Evolutionary conservation across 2,797 vertebrate species (phyloP).

Genomic region (Tolypeutes matacus): DNA sequence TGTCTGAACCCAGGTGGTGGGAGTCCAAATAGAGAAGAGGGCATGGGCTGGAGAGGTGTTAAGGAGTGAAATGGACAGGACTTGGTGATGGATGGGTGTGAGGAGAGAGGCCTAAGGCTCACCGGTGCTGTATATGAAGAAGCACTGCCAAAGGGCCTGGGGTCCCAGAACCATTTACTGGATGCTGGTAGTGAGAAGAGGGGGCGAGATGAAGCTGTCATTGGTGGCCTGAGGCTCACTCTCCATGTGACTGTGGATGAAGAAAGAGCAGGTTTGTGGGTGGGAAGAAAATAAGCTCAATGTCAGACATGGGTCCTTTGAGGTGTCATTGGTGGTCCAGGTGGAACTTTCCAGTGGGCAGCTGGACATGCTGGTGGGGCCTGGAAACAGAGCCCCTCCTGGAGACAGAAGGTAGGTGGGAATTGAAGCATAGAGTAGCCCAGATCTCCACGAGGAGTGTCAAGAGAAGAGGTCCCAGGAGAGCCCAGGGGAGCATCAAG

Average conservation of each 20-base stretch:
- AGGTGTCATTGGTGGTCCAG: background rate
- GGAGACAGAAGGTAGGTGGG: background rate
- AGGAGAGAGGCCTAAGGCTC: background rate
- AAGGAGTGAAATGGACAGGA: background rate
- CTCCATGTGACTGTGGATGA: background rate
- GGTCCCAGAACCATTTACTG: too few species aligned
- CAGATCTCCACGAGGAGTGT: background rate
- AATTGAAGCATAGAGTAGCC: background rate
- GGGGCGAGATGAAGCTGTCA: too few species aligned
- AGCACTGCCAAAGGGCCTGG: too few species aligned
- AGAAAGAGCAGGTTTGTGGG: background rate
- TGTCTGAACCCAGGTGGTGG: background rate
- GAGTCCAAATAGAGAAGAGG: background rate
- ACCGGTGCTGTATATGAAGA: too few species aligned
- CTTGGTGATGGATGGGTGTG: too few species aligned
- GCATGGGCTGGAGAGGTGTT: background rate
- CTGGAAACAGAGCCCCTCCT: background rate
- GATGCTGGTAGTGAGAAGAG: too few species aligned
- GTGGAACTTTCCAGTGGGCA: background rate
- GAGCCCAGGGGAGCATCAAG: background rate
- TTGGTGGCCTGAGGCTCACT: background rate
- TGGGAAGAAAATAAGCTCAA: background rate
- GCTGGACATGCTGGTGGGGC: background rate
- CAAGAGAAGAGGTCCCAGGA: background rate
- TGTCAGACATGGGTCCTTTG: background rate